phyloP scores from a whole-genome alignment of 2,888 invertebrate species.

The Nowickia ferox region DNA sequence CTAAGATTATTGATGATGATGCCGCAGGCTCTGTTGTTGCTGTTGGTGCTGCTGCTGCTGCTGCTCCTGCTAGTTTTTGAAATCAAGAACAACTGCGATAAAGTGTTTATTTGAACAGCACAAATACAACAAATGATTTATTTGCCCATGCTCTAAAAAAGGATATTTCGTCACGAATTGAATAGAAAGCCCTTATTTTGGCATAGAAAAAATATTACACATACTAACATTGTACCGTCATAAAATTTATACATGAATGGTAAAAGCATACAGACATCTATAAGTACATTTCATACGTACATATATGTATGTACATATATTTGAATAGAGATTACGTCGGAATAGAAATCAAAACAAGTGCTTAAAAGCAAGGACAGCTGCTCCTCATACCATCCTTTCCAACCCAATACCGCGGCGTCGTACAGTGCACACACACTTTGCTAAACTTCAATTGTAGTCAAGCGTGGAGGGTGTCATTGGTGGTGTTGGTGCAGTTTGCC shows the following conservation, averaged over 20 bases:
- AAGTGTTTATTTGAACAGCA: constrained; percentile 41
- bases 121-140: constrained; percentile 34
- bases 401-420: constrained; percentile 2
- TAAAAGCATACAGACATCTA: too few species aligned
- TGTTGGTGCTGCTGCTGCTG: not conserved
- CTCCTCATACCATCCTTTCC: constrained; percentile 47
- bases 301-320: not conserved
- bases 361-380: constrained; percentile 63
- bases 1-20: not conserved
- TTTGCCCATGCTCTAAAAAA: constrained; percentile 34
- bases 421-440: constrained; percentile 60
- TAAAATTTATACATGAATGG: constrained; percentile 12
- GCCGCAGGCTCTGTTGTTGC: not conserved
- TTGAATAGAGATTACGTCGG: constrained; percentile 24
- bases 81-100: constrained; percentile 49
- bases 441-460: constrained; percentile 15
- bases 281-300: too few species aligned
- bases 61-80: constrained; percentile 50
- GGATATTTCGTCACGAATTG: constrained; percentile 58
- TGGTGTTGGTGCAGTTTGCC: constrained; percentile 31
- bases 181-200: constrained; percentile 66
- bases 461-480: constrained; percentile 52
- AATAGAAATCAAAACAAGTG: constrained; percentile 69
- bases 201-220: constrained; percentile 28
- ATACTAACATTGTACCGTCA: constrained; percentile 47